Conservation (phyloP, 2,888 invertebrate species). For the Aspidiotus destructor region DNA sequence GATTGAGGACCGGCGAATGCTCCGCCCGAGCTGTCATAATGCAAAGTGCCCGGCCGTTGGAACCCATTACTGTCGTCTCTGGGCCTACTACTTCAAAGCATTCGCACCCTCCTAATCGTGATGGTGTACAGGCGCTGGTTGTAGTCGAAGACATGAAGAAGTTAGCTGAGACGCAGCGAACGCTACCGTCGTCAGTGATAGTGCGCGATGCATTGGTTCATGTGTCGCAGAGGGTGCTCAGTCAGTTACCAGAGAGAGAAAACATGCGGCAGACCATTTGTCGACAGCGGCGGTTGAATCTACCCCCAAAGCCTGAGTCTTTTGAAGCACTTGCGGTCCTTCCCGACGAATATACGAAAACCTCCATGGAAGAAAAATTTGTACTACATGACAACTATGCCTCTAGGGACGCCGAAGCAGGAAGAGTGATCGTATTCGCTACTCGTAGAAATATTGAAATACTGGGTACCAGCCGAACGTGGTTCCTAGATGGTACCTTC, state of each 20-base stretch:
- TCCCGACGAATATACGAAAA: too few relatives aligned
- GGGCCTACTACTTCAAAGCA: neutral
- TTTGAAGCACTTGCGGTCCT: slow-evolving; percentile 44
- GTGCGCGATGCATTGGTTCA: neutral
- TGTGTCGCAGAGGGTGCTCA: neutral
- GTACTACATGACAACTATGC: too few relatives aligned
- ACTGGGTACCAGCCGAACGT: too few relatives aligned
- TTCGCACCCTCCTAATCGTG: neutral
- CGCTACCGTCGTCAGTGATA: neutral
- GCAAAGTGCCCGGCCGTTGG: neutral
- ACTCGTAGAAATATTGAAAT: too few relatives aligned
- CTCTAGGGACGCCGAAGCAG: too few relatives aligned
- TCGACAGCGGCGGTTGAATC: neutral
- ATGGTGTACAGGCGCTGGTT: neutral
- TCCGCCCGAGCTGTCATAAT: neutral
- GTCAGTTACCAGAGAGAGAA: neutral
- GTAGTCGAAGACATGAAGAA: neutral
- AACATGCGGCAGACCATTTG: neutral
- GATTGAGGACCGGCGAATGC: neutral
- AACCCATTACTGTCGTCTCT: neutral
- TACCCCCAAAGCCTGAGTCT: neutral
- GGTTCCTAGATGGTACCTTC: too few relatives aligned
- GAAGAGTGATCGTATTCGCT: too few relatives aligned
- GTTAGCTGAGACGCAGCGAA: neutral
- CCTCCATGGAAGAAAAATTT: too few relatives aligned